phyloP scores from a whole-genome alignment of 2,797 vertebrate genomes.

The Tadarida brasiliensis region DNA sequence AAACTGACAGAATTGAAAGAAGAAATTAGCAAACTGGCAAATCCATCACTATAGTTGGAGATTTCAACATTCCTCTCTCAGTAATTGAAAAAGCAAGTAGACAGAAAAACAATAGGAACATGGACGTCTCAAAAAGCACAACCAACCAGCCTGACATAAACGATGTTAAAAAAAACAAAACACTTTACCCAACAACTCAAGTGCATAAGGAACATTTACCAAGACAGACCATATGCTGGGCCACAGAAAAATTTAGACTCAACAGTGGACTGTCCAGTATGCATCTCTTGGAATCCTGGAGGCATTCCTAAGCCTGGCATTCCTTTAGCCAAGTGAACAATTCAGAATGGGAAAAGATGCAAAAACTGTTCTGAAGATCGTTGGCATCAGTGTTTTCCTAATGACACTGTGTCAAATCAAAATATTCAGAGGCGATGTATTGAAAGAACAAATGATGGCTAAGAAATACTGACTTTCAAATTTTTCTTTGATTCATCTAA shows the following conservation, averaged over 20 bases:
- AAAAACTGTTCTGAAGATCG: neutral
- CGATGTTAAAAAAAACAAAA: neutral
- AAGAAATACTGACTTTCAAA: conserved; percentile 14
- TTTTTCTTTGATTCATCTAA: conserved; percentile 18
- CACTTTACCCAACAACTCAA: neutral
- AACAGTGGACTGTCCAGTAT: neutral
- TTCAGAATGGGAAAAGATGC: neutral
- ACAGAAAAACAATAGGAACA: neutral
- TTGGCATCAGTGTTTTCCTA: neutral
- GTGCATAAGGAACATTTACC: neutral
- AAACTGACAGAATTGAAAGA: neutral
- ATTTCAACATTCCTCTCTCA: conserved; percentile 18
- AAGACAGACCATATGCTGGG: neutral
- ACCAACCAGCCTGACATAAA: neutral
- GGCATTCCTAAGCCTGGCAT: neutral
- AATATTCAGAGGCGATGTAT: neutral
- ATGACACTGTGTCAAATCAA: neutral
- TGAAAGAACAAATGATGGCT: neutral
- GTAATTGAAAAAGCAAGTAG: conserved; percentile 28
- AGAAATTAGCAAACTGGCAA: conserved; percentile 7
- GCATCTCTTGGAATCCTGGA: neutral
- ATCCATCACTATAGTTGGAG: neutral
- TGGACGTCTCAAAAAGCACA: neutral
- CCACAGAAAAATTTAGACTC: neutral
- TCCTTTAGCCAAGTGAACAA: neutral